A percentile compares a stretch with the other conserved stretches of the same genome.
phyloP scores from a whole-genome alignment of 1,140 invertebrate species.

The Lerema accius region DNA sequence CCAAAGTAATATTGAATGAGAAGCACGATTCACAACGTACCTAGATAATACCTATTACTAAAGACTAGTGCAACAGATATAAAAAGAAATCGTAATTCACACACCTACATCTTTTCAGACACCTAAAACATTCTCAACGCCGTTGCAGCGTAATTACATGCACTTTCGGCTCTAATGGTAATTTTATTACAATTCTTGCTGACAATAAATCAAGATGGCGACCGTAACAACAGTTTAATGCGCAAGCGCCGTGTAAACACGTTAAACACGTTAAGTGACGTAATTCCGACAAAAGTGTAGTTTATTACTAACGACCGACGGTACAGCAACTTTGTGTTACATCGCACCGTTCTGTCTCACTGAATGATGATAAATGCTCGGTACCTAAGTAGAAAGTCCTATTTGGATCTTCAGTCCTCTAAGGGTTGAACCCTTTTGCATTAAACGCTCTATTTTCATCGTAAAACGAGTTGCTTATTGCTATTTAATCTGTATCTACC shows the following conservation, averaged over 20 bases:
- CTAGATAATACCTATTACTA: no score
- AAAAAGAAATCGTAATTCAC: no score
- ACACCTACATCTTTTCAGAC: no score
- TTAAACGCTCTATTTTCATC: not conserved
- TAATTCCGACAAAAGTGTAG: conserved; percentile 46
- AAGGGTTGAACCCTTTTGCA: not conserved
- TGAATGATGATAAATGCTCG: conserved; percentile 22
- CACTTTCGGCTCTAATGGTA: conserved; percentile 33
- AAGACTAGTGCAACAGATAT: no score
- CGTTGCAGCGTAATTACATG: conserved; percentile 22
- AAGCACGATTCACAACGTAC: no score
- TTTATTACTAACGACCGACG: conserved; percentile 48
- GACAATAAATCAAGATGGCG: conserved; percentile 41
- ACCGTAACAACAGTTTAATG: conserved; percentile 41
- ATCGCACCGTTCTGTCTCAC: not conserved
- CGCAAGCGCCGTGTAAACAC: conserved; percentile 49
- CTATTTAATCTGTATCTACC: no score
- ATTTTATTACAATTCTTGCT: conserved; percentile 36
- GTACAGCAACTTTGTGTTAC: conserved; percentile 30
- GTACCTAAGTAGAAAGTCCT: conserved; percentile 17
- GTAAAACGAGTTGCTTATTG: no score
- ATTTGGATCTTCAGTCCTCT: conserved; percentile 9
- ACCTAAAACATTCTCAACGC: no score
- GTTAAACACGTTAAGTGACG: conserved; percentile 50
- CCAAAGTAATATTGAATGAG: no score